These are phyloP conservation scores for Diaperis boleti DNA, from an alignment of 2,888 invertebrate species.

Conservation along the genomic window DNA sequence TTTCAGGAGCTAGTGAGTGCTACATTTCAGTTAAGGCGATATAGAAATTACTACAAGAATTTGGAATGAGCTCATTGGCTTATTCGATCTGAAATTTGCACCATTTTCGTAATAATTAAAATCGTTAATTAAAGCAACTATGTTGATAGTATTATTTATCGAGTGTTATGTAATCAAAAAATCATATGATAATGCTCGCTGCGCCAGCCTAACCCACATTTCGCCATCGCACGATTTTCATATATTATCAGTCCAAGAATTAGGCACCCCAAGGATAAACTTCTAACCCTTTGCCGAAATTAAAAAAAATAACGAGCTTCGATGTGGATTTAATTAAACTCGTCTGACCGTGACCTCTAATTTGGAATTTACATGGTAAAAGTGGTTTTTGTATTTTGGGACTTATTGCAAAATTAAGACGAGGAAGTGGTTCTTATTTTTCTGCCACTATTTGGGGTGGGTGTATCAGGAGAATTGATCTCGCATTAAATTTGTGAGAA, in stretches of 20 bases:
- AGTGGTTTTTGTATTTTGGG: too few relatives aligned
- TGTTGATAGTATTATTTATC: constrained; percentile 19
- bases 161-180: constrained; percentile 1
- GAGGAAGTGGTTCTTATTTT: too few relatives aligned
- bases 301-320: not conserved
- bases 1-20: too few relatives aligned
- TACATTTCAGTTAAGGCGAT: too few relatives aligned
- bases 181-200: not conserved
- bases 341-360: not conserved
- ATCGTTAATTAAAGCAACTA: constrained; percentile 18
- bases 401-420: too few relatives aligned
- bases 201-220: constrained; percentile 13
- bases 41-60: too few relatives aligned
- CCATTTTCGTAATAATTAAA: constrained; percentile 17
- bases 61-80: too few relatives aligned
- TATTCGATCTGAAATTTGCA: constrained; percentile 27
- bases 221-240: constrained; percentile 23
- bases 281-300: not conserved
- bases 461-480: too few relatives aligned
- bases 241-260: constrained; percentile 1
- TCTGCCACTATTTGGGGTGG: too few relatives aligned
- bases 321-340: not conserved
- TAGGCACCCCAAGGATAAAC: not conserved
- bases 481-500: too few relatives aligned
- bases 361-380: not conserved